phyloP scores from a whole-genome alignment of 1,140 invertebrate genomes.

The Lepidotrigona ventralis region DNA sequence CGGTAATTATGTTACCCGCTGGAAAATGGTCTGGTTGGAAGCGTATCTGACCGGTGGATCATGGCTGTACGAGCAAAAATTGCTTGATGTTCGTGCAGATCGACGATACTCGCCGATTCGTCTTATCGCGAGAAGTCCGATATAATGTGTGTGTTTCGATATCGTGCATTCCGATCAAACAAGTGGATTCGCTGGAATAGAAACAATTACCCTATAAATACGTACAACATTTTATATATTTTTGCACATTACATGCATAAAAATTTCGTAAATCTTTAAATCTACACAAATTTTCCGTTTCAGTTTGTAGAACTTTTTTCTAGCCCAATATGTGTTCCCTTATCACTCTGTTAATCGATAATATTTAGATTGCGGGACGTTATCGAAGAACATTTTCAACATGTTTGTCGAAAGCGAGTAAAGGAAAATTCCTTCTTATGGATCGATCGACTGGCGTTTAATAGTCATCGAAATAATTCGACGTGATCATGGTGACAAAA shows the following conservation, averaged over 20 bases:
- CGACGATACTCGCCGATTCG: slow-evolving; percentile 5
- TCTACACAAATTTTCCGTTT: neutral
- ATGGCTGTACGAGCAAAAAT: slow-evolving; percentile 26
- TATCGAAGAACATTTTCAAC: neutral
- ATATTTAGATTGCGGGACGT: neutral
- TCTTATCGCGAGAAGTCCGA: slow-evolving; percentile 9
- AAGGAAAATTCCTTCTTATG: neutral
- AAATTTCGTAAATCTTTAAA: too few relatives aligned
- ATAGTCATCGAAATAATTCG: neutral
- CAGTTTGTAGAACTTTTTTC: too few relatives aligned
- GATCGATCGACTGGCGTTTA: neutral
- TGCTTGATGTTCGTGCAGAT: slow-evolving; percentile 22
- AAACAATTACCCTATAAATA: too few relatives aligned
- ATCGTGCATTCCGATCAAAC: slow-evolving; percentile 12
- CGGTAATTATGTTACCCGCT: slow-evolving; percentile 41
- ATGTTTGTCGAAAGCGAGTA: neutral
- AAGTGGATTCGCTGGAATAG: neutral
- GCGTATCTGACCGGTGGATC: slow-evolving; percentile 22
- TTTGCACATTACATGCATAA: too few relatives aligned
- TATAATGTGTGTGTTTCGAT: neutral
- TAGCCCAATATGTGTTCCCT: neutral
- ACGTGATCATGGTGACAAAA: neutral
- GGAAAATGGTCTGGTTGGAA: slow-evolving; percentile 25
- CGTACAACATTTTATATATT: too few relatives aligned
- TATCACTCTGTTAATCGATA: neutral